Evolutionary conservation across 2,113 vertebrate genomes (phyloP).

Genomic region (Microtus ochrogaster): DNA sequence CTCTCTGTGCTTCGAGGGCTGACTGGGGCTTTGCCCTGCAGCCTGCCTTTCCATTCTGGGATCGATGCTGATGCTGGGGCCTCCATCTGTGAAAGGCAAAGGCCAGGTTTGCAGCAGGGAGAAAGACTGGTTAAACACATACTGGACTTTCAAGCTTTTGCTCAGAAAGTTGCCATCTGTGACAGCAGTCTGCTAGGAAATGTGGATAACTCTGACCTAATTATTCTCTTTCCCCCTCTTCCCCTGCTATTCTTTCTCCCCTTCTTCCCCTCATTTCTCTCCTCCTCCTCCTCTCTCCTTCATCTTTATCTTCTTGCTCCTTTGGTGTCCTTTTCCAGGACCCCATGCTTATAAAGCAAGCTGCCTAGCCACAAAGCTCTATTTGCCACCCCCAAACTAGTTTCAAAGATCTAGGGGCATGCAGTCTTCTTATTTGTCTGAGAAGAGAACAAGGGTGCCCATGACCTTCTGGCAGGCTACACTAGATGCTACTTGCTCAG

Average conservation of each 20-base stretch:
- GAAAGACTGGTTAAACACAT: neutral
- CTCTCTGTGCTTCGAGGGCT: neutral
- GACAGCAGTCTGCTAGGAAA: conserved; percentile 31
- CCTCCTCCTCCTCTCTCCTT: no score
- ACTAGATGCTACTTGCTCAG: neutral
- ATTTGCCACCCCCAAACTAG: neutral
- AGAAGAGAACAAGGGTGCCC: neutral
- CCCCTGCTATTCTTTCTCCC: no score
- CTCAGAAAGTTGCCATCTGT: conserved; percentile 40
- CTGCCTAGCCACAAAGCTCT: neutral
- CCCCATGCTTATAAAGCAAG: neutral
- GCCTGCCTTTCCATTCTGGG: conserved; percentile 10
- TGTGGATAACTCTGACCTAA: neutral
- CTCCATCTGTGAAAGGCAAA: neutral
- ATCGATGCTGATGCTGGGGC: neutral
- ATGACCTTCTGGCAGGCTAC: neutral
- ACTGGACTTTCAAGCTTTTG: conserved; percentile 4
- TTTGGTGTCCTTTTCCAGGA: neutral
- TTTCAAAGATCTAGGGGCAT: neutral
- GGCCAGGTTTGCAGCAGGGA: neutral
- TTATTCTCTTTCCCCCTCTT: neutral
- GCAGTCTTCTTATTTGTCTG: neutral
- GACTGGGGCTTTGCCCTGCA: neutral
- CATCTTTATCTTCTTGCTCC: neutral
- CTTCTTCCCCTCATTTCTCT: neutral